A percentile compares a stretch with the other conserved stretches of the same genome.
These are phyloP conservation scores for Bos indicus DNA, from an alignment of 2,113 vertebrate genomes.

Conservation along the genomic window DNA sequence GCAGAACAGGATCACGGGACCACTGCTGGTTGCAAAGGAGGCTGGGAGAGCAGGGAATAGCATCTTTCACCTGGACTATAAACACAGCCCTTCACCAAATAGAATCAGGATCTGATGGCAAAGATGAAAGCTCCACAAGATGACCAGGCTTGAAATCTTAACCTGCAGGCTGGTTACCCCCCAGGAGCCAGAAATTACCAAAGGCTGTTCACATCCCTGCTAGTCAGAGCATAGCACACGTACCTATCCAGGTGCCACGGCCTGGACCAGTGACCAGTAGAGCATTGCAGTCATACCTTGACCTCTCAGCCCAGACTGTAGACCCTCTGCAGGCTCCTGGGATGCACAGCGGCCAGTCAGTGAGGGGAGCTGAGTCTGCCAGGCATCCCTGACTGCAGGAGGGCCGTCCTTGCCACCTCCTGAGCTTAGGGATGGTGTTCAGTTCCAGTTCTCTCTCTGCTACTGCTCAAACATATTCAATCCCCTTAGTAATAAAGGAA, in stretches of 20 bases:
- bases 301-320: not conserved
- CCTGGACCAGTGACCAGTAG: not conserved
- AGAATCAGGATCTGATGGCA: not conserved
- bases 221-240: not conserved
- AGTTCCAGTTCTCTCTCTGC: not conserved
- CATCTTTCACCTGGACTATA: not conserved
- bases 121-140: not conserved
- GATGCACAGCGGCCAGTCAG: not conserved
- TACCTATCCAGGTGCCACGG: not conserved
- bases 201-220: not conserved
- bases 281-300: not conserved
- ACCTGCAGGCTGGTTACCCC: not conserved
- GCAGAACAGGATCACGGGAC: not conserved
- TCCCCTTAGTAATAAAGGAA: not conserved
- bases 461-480: not conserved
- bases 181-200: not conserved
- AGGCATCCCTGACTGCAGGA: not conserved
- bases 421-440: too few relatives aligned
- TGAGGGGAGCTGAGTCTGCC: not conserved
- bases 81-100: not conserved
- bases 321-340: not conserved
- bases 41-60: not conserved
- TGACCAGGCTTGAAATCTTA: not conserved
- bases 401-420: accelerated
- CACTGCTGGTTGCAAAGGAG: too few relatives aligned